phyloP scores from a whole-genome alignment of 1,140 invertebrate species.

The Macrotrachela quadricornifera region DNA sequence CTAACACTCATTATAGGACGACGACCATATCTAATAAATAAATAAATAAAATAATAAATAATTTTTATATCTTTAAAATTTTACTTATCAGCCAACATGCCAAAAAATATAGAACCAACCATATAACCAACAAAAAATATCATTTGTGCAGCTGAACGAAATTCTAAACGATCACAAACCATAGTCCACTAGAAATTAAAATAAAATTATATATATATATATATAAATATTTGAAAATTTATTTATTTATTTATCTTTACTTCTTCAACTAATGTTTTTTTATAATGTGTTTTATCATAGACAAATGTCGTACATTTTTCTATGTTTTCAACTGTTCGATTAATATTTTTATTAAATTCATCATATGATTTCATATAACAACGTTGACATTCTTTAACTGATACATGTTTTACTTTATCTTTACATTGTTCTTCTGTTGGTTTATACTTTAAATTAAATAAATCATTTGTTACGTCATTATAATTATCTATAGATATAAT shows the following conservation, averaged over 20 bases:
- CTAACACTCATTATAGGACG: conserved; percentile 4
- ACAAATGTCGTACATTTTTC: not conserved
- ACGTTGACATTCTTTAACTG: too few relatives aligned
- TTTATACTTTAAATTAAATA: too few relatives aligned
- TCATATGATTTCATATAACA: too few relatives aligned
- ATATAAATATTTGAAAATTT: too few relatives aligned
- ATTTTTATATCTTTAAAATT: not conserved
- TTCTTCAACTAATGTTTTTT: conserved; percentile 6
- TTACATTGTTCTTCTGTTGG: too few relatives aligned
- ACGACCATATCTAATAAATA: conserved; percentile 1
- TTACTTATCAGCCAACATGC: conserved; percentile 9
- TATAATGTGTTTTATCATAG: not conserved
- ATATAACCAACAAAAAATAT: conserved; percentile 6
- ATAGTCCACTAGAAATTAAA: not conserved
- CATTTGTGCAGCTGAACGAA: not conserved
- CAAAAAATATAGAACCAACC: conserved; percentile 6
- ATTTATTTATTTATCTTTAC: too few relatives aligned
- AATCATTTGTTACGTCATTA: too few relatives aligned
- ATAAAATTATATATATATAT: too few relatives aligned
- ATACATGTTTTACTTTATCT: too few relatives aligned
- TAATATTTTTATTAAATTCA: too few relatives aligned
- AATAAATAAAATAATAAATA: not conserved
- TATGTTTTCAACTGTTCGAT: too few relatives aligned
- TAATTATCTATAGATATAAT: too few relatives aligned
- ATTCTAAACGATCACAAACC: not conserved